Conservation (phyloP, 1,140 invertebrate species). For the Drosophila cardini region DNA sequence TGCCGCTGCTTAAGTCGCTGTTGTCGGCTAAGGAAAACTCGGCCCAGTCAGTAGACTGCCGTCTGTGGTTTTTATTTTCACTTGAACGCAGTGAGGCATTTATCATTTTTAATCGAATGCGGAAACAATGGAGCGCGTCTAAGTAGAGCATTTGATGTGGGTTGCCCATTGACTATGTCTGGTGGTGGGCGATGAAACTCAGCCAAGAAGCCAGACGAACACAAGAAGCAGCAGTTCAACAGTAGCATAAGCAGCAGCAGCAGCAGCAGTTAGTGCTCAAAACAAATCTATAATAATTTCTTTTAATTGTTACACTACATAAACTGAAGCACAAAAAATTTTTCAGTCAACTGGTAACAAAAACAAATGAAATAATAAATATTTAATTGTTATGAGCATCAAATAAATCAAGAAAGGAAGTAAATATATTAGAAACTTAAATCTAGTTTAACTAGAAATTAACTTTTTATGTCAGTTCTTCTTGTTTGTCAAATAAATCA, state of each 20-base stretch:
- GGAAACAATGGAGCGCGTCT: slow-evolving; percentile 81
- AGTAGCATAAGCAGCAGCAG: slow-evolving; percentile 9
- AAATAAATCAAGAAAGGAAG: slow-evolving; percentile 2
- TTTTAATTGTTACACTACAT: slow-evolving; percentile 69
- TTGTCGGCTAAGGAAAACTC: slow-evolving; percentile 16
- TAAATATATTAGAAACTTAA: too few relatives aligned
- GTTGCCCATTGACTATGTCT: slow-evolving; percentile 22
- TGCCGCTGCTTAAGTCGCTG: slow-evolving; percentile 16
- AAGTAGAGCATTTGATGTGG: slow-evolving; percentile 75
- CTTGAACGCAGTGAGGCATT: slow-evolving; percentile 75
- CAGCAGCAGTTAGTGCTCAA: slow-evolving; percentile 54
- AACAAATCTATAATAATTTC: slow-evolving; percentile 82
- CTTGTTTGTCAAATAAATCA: neutral
- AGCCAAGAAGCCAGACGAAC: slow-evolving; percentile 65
- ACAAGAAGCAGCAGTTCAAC: slow-evolving; percentile 36
- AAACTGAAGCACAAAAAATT: slow-evolving; percentile 7
- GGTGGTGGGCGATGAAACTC: slow-evolving; percentile 57
- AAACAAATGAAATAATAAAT: neutral
- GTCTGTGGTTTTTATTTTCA: slow-evolving; percentile 46
- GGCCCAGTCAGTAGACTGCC: slow-evolving; percentile 30
- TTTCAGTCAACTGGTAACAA: slow-evolving; percentile 6
- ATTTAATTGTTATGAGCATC: neutral
- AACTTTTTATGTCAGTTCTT: too few relatives aligned
- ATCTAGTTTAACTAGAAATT: too few relatives aligned
- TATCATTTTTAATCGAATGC: slow-evolving; percentile 83